Percentiles rank a stretch among this genome's conserved stretches.
phyloP scores from a whole-genome alignment of 2,113 vertebrate species.

The Silurus asotus region DNA sequence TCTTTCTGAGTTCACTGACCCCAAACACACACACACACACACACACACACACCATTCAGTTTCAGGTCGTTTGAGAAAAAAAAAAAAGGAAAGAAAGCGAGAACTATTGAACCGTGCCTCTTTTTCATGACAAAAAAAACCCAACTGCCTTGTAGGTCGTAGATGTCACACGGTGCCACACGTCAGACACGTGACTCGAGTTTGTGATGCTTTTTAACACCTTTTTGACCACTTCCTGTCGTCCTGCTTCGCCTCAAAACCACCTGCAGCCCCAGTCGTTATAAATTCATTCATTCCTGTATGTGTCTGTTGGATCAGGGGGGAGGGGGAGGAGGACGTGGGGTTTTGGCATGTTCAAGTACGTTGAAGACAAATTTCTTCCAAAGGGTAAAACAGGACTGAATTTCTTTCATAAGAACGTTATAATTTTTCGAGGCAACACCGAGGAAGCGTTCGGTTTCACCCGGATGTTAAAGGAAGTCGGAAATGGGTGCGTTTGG shows the following conservation, averaged over 20 bases:
- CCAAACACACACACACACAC: neutral
- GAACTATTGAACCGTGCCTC: slow-evolving; percentile 24
- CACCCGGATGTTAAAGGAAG: neutral
- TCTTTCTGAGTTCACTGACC: neutral
- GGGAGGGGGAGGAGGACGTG: too few species aligned
- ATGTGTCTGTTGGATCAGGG: too few species aligned
- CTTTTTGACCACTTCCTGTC: neutral
- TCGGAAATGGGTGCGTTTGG: neutral
- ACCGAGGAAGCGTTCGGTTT: neutral
- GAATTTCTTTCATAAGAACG: neutral
- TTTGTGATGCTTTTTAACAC: neutral
- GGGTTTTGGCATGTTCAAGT: neutral
- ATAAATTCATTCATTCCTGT: too few species aligned
- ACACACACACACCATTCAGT: slow-evolving; percentile 2
- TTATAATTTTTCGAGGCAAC: neutral
- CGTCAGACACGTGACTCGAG: slow-evolving; percentile 14
- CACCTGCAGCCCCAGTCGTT: neutral
- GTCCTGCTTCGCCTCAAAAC: neutral
- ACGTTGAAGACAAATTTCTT: neutral
- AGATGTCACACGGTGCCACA: neutral
- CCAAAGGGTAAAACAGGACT: neutral
- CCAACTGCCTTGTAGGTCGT: slow-evolving; percentile 26
- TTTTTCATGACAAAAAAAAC: neutral
- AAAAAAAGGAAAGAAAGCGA: neutral
- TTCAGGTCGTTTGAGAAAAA: neutral